These are phyloP conservation scores for Lasius fuliginosus DNA, from an alignment of 2,888 invertebrate genomes.

Conservation along the genomic window DNA sequence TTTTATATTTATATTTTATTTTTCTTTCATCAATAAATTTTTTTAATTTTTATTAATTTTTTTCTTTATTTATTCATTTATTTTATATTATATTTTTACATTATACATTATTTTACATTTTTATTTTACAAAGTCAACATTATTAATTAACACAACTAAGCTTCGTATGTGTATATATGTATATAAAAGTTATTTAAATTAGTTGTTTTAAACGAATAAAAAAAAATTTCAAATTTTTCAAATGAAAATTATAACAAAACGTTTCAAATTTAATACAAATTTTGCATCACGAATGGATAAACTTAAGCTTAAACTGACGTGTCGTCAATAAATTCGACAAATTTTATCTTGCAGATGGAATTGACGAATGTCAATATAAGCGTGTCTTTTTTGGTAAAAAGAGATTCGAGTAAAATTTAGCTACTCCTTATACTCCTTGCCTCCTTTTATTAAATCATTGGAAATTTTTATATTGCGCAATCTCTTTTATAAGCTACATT, in stretches of 20 bases:
- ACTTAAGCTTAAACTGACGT: conserved; percentile 39
- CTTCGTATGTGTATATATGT: not conserved
- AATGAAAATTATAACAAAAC: not conserved
- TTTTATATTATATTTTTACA: not conserved
- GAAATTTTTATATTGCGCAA: not conserved
- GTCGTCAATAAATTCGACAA: conserved; percentile 40
- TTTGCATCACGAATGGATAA: not conserved
- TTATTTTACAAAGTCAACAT: not conserved
- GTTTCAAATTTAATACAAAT: conserved; percentile 11
- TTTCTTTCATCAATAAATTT: not conserved
- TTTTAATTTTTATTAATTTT: not conserved
- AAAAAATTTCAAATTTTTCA: not conserved
- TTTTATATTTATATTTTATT: not conserved
- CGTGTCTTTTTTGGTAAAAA: not conserved
- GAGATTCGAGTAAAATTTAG: conserved; percentile 10
- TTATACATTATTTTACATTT: not conserved
- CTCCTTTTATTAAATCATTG: not conserved
- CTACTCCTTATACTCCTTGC: not conserved
- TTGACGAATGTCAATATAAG: conserved; percentile 11
- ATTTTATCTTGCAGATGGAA: not conserved
- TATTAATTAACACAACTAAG: not conserved
- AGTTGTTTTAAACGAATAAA: not conserved
- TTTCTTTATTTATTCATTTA: not conserved
- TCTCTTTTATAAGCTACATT: not conserved
- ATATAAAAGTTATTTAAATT: not conserved